Evolutionary conservation across 2,888 invertebrate species (phyloP), one percentile per base, ranked within the genome.

Genomic region (Acanthoscelides obtectus): DNA sequence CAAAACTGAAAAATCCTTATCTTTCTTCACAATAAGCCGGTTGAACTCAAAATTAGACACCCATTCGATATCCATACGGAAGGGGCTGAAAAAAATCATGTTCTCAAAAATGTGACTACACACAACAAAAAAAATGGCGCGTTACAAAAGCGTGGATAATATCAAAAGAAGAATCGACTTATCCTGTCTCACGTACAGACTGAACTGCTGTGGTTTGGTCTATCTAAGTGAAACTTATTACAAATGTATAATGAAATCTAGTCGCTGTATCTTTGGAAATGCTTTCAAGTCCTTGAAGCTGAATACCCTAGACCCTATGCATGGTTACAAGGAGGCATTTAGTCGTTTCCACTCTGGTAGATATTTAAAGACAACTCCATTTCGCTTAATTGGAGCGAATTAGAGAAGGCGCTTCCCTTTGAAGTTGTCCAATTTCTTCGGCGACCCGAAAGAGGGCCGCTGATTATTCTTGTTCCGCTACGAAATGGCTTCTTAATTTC

Each of bases 401-500:
- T 83, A 83, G 82, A 78, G 77, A 77, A 78, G 79, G 22, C n/a
- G 22, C 12, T 80, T 80, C 79, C 81, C 83, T 83, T 84, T 84
- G 83, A 83, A 81, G 81, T 82, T 72, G 77, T 78, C 78, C 45
- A 45, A 75, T 78, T 80, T 81, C 77, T 70, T 73, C 78, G 76
- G 77, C 75, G 66, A 45, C 45, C 45, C 17, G 45, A 45, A 25
- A 45, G 76, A 77, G 78, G 45, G 27, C n/a, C n/a, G n/a, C 81
- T 81, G 80, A 82, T 83, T 83, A 83, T 82, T 83, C 82, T 78
- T 80, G 81, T 82, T 84, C 81, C 82, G 80, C 77, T 77, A 73
- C 79, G 82, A 81, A 81, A 84, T 84, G 79, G 84, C 83, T 84
- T 82, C 83, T 81, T 83, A 83, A 84, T 83, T 83, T 83, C 81